Evolutionary conservation across 2,888 invertebrate species (phyloP), one percentile per base, ranked within the genome.

Genomic region (Hoplodrina ambigua): DNA sequence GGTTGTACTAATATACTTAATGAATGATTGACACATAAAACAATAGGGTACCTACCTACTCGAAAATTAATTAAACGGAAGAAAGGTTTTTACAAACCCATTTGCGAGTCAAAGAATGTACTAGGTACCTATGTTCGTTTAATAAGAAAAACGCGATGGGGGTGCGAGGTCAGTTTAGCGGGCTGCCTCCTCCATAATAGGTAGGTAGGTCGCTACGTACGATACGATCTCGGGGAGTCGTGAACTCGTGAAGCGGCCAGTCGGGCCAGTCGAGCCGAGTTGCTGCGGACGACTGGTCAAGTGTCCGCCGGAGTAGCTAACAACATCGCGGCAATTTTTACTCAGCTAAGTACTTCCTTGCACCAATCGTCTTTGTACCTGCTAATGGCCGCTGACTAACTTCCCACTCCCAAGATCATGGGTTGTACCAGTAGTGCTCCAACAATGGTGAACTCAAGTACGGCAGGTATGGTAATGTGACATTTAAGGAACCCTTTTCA

Each of bases 71-170:
- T 81, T 80, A 69, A 85, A 80, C 81, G 82, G 84, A 88, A 83
- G 81, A 86, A 80, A 86, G 81, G 82, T 86, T 81, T 88, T 87
- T 87, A 86, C 87, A 88, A 89, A 90, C 90, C 89, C 78, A 92
- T 90, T 92, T 92, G 92, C 91, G 90, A 92, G 92, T 92, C 91
- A 93, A 92, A 91, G 91, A 92, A 93, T 91, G 88, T 92, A 88
- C 87, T 46, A 46, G 46, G 46, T 46, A 46, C 15, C 17, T 87
- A 88, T 90, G 92, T 92, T 89, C 90, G 90, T 92, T 93, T 95
- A 94, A 94, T 95, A 94, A 92, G 92, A 93, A 95, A 95, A 95
- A 94, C 94, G 94, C 94, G 94, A 94, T 92, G 94, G 95, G 95
- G 95, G 94, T 93, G 94, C 95, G 95, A 95, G 95, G 95, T 95